A percentile compares a stretch with the other conserved stretches of the same genome.
These are phyloP conservation scores for Drosophila watanabei DNA, from an alignment of 1,140 invertebrate genomes.

Conservation along the genomic window DNA sequence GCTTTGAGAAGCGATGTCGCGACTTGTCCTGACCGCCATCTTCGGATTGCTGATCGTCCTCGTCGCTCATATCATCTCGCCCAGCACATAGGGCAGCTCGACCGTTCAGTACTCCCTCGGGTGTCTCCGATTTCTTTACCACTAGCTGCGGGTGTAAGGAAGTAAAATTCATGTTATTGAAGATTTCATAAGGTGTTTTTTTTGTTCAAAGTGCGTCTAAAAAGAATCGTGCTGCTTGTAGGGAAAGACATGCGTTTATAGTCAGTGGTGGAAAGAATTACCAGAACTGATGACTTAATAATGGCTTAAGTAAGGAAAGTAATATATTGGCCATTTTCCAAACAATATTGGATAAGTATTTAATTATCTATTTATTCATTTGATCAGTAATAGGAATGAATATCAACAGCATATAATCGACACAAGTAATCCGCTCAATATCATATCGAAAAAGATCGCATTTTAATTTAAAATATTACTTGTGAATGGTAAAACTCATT, in stretches of 20 bases:
- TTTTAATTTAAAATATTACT: neutral
- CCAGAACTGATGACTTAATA: neutral
- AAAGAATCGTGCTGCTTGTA: conserved; percentile 17
- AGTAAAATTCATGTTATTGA: conserved; percentile 26
- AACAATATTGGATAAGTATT: neutral
- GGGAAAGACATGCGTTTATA: conserved; percentile 16
- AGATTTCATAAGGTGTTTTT: neutral
- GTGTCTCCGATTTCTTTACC: conserved; percentile 87
- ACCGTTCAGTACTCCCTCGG: conserved; percentile 90
- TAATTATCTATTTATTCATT: neutral
- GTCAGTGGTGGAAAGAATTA: conserved; percentile 13
- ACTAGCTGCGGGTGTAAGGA: conserved; percentile 85
- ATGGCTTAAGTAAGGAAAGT: neutral
- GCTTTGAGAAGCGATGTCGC: conserved; percentile 88
- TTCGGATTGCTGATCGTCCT: conserved; percentile 88
- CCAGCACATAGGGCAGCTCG: conserved; percentile 92
- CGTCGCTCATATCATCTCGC: conserved; percentile 91
- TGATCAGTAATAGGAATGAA: neutral
- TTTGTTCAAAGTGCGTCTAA: neutral
- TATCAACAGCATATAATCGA: too few species aligned
- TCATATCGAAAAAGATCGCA: neutral
- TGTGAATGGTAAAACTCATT: too few species aligned
- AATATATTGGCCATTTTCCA: neutral
- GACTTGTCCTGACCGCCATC: conserved; percentile 76
- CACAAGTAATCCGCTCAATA: too few species aligned